Evolutionary conservation across 2,888 invertebrate species (phyloP).

Genomic region (Lamellibrachia columna): DNA sequence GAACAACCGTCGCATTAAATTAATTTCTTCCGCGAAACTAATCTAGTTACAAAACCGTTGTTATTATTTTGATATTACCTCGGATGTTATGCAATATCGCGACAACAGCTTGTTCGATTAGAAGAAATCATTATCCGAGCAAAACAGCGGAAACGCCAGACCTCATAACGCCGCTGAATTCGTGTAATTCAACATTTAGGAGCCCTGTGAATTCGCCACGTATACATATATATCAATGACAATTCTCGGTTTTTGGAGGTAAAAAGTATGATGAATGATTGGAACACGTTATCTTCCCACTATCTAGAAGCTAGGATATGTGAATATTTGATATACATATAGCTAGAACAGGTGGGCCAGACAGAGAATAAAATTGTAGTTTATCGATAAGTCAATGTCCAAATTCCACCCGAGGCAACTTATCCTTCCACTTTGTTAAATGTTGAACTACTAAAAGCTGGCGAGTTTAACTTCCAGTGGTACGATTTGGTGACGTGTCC

Average conservation of each 20-base stretch:
- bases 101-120: not conserved
- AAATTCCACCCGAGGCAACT: not conserved
- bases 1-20: not conserved
- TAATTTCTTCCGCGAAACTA: not conserved
- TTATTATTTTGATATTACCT: not conserved
- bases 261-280: not conserved
- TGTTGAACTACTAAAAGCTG: not conserved
- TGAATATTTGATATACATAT: not conserved
- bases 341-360: not conserved
- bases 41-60: not conserved
- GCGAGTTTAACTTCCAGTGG: too few species aligned
- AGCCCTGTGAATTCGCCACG: not conserved
- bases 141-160: not conserved
- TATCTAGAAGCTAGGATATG: not conserved
- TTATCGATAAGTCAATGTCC: not conserved
- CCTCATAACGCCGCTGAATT: not conserved
- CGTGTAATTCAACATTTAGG: not conserved
- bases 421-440: not conserved
- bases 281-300: not conserved
- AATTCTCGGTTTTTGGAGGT: not conserved
- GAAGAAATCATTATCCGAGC: not conserved
- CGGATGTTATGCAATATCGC: not conserved
- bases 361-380: not conserved
- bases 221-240: not conserved
- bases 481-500: too few species aligned